phyloP scores from a whole-genome alignment of 2,797 vertebrate genomes.

The Rhabdomys pumilio region DNA sequence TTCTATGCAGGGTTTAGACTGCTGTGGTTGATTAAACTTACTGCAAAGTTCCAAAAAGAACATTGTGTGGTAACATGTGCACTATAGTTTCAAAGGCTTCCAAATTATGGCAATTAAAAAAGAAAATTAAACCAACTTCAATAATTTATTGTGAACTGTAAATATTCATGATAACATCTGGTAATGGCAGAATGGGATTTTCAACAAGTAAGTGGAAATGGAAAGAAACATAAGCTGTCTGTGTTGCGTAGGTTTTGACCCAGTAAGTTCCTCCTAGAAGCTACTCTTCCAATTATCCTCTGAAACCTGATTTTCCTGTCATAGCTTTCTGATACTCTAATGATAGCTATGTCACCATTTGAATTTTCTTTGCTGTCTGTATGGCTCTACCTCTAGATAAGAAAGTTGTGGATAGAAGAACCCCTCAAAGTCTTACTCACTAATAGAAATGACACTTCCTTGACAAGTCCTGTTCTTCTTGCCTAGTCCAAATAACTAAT shows the following conservation, averaged over 20 bases:
- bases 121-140: background rate
- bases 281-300: too few species aligned
- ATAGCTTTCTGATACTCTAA: background rate
- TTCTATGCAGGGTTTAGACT: background rate
- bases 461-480: background rate
- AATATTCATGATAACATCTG: background rate
- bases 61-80: background rate
- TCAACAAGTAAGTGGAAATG: background rate
- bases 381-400: too few species aligned
- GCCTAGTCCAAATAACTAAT: background rate
- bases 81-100: background rate
- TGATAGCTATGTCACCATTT: background rate
- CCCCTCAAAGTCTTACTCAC: background rate
- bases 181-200: background rate
- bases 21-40: background rate
- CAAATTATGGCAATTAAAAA: conserved; percentile 30
- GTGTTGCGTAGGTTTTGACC: background rate
- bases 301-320: background rate
- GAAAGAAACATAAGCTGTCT: background rate
- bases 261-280: background rate
- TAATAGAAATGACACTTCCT: background rate
- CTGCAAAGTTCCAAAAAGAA: background rate
- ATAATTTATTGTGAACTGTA: background rate
- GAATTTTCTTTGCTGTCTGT: background rate
- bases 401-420: background rate